phyloP scores from a whole-genome alignment of 2,797 vertebrate species.

The Synaphobranchus kaupii region DNA sequence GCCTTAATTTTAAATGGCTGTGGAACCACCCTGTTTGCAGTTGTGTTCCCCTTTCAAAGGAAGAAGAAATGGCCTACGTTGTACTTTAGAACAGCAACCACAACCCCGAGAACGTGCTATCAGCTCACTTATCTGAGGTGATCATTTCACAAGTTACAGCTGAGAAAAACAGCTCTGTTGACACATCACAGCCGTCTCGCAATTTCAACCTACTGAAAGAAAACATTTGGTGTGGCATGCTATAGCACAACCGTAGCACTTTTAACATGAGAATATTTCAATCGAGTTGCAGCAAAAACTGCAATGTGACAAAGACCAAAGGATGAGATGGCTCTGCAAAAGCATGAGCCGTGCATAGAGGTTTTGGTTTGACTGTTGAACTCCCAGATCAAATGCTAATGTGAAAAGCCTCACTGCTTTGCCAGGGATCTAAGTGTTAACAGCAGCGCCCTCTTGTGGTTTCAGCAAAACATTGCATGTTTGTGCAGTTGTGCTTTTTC shows the following conservation, averaged over 20 bases:
- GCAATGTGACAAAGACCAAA: not conserved
- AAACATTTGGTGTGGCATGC: not conserved
- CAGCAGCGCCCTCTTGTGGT: conserved; percentile 20
- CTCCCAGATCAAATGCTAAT: not conserved
- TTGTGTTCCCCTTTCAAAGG: not conserved
- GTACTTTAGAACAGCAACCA: not conserved
- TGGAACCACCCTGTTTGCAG: no score
- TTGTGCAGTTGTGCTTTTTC: not conserved
- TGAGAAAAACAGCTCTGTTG: not conserved
- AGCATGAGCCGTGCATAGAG: not conserved
- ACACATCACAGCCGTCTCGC: not conserved
- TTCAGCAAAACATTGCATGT: not conserved
- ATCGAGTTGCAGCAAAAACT: not conserved
- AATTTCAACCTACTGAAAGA: not conserved
- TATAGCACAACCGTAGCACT: not conserved
- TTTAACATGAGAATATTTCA: not conserved
- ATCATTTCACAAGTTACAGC: not conserved
- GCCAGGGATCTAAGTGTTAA: no score
- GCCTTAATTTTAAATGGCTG: not conserved
- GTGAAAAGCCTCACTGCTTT: not conserved
- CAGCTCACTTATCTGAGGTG: not conserved
- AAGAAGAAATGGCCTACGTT: not conserved
- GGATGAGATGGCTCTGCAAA: not conserved
- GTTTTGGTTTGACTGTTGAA: not conserved
- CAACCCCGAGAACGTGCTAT: not conserved